phyloP scores from a whole-genome alignment of 2,113 vertebrate genomes.

The Peucedramus taeniatus region DNA sequence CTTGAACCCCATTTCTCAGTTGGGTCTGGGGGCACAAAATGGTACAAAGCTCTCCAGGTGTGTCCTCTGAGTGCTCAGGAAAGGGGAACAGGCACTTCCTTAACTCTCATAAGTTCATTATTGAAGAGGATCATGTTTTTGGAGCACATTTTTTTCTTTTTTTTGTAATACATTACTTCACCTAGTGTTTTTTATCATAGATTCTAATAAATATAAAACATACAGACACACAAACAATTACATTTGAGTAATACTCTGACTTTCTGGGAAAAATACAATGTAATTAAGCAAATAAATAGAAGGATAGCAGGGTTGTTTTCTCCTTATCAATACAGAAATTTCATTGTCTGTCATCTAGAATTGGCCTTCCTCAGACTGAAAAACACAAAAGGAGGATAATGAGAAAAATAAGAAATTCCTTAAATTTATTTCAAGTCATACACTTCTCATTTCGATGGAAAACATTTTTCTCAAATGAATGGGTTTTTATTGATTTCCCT shows the following conservation, averaged over 20 bases:
- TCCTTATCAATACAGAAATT: neutral
- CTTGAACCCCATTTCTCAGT: neutral
- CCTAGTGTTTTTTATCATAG: neutral
- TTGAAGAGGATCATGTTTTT: neutral
- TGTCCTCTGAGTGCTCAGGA: neutral
- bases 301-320: neutral
- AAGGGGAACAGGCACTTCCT: neutral
- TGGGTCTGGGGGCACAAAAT: neutral
- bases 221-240: neutral
- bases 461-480: neutral
- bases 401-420: neutral
- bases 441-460: conserved; percentile 12
- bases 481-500: conserved; percentile 25
- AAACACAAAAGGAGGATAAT: neutral
- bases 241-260: neutral
- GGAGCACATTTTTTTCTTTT: fast-evolving
- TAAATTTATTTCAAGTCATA: neutral
- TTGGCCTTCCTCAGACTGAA: neutral
- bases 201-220: neutral
- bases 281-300: neutral
- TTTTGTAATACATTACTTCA: neutral
- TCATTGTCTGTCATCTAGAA: neutral
- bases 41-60: neutral
- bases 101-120: neutral
- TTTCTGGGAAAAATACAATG: neutral